These are phyloP conservation scores for Frieseomelitta varia DNA, from an alignment of 1,140 invertebrate species.

Conservation along the genomic window DNA sequence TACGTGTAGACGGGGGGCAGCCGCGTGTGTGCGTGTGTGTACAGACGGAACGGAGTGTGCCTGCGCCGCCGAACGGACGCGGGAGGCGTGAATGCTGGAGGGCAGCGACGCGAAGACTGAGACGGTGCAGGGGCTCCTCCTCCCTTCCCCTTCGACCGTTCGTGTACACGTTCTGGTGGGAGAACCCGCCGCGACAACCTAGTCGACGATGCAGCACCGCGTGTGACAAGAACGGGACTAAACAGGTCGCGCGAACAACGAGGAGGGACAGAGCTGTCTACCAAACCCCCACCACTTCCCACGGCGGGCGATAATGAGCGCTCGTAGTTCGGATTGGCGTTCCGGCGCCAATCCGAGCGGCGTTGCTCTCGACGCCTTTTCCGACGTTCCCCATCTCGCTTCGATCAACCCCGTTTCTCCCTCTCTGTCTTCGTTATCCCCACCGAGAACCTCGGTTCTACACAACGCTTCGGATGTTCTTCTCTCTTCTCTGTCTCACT, in stretches of 20 bases:
- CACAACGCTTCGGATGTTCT: slow-evolving; percentile 40
- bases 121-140: slow-evolving; percentile 76
- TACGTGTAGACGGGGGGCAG: slow-evolving; percentile 52
- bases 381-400: slow-evolving; percentile 68
- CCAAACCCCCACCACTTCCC: slow-evolving; percentile 52
- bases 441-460: neutral
- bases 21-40: slow-evolving; percentile 60
- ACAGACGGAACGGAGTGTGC: slow-evolving; percentile 62
- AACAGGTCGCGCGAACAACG: neutral
- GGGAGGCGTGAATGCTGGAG: slow-evolving; percentile 82
- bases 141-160: slow-evolving; percentile 74
- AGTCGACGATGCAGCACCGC: neutral
- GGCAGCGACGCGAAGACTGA: slow-evolving; percentile 80
- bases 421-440: slow-evolving; percentile 47
- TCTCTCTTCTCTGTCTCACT: slow-evolving; percentile 19
- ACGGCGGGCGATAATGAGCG: slow-evolving; percentile 80
- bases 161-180: slow-evolving; percentile 28
- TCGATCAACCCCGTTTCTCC: slow-evolving; percentile 8
- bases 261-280: slow-evolving; percentile 21
- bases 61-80: slow-evolving; percentile 72
- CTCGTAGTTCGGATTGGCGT: slow-evolving; percentile 80
- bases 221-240: slow-evolving; percentile 32
- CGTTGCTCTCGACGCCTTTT: slow-evolving; percentile 81
- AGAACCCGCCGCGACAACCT: slow-evolving; percentile 25
- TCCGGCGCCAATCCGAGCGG: slow-evolving; percentile 79